Evolutionary conservation across 2,888 invertebrate genomes (phyloP), one percentile per base, ranked within the genome.

Genomic region (Clostera curtula): DNA sequence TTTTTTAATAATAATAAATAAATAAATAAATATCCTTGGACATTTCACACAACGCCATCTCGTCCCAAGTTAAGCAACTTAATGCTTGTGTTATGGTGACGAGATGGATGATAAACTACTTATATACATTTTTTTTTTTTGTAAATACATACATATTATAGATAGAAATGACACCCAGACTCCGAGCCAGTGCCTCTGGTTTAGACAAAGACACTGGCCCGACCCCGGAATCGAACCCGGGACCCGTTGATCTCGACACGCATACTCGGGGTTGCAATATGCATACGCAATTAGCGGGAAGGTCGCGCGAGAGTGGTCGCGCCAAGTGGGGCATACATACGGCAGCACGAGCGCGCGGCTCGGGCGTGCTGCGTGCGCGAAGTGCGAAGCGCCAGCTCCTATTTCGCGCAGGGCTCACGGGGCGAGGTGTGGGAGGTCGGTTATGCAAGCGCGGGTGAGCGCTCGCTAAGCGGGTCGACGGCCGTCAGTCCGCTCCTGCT

Each of bases 401-500:
- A 76, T 76, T 77, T 75, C 71, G 68, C 59, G 50, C 43, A 36
- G 34, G 30, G 42, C 36, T 29, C 25, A 42, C 31, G 29, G 40
- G 29, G 44, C 36, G 35, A 32, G 44, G 59, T 56, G 68, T 64
- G 67, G 68, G 69, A 65, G 69, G 72, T 72, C 68, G 75, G 72
- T 79, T 79, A 80, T 79, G 80, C 80, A 82, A 80, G 74, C 73
- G 68, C 70, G 72, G 82, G 88, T 88, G 87, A 88, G 85, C 87
- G 88, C 87, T 83, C 86, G 83, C 74, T 85, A 88, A 87, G 84
- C 87, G 75, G 88, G 88, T 88, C 88, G 88, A 76, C 86, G 88
- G 79, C 86, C 87, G 87, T 56, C 47, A 40, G 48, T 53, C 53
- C 49, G 58, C 65, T 56, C n/a, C 55, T 58, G 61, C 61, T 56